Percentiles rank a stretch among this genome's conserved stretches.
These are phyloP conservation scores for Pachyseris speciosa DNA, from an alignment of 64 coral and sea anemone species.

Conservation along the genomic window DNA sequence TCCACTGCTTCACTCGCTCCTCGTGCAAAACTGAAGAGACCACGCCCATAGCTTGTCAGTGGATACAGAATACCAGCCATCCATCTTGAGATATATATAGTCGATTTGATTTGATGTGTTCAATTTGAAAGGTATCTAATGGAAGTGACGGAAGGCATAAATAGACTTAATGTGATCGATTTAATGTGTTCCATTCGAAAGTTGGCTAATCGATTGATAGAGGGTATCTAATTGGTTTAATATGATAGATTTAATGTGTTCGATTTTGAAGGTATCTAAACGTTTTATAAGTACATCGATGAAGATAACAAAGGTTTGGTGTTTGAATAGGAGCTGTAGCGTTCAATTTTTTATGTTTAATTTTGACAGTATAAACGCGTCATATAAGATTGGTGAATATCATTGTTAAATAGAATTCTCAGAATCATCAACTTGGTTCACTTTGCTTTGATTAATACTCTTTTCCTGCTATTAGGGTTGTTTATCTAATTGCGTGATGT, in stretches of 20 bases:
- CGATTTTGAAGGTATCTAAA: neutral
- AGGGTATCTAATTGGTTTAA: neutral
- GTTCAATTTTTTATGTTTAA: no score
- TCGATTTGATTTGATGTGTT: neutral
- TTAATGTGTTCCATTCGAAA: neutral
- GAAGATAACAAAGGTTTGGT: neutral
- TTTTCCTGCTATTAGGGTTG: no score
- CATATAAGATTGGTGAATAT: no score
- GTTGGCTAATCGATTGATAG: no score
- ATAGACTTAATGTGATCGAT: neutral
- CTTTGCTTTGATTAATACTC: no score
- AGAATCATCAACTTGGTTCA: no score
- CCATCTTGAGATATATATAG: neutral
- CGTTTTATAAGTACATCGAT: neutral
- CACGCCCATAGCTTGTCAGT: neutral
- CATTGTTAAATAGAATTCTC: no score
- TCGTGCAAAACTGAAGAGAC: neutral
- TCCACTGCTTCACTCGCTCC: no score
- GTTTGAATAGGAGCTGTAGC: neutral
- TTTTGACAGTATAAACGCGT: no score
- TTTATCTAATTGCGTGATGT: no score
- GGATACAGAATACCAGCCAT: constrained; percentile 10
- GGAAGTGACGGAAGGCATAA: neutral
- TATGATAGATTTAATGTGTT: neutral
- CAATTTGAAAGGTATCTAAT: neutral